Evolutionary conservation across 2,113 vertebrate species (phyloP).

Genomic region (Alethe diademata): DNA sequence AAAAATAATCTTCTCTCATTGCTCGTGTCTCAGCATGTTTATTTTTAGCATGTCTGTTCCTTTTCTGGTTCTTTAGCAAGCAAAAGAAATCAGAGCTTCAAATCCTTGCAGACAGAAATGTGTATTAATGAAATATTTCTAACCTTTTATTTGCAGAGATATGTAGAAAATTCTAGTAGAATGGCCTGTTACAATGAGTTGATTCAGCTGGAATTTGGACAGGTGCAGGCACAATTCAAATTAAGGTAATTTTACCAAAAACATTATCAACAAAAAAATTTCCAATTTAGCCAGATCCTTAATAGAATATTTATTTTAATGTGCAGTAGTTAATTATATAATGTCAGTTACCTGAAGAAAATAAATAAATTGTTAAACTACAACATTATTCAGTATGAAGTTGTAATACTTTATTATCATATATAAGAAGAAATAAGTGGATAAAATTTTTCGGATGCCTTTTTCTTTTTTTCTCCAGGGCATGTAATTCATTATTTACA

Average conservation of each 20-base stretch:
- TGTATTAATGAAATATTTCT: constrained; percentile 13
- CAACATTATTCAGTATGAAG: background rate
- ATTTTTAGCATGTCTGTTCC: background rate
- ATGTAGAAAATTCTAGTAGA: constrained; percentile 89
- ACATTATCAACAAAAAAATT: background rate
- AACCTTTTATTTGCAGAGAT: constrained; percentile 80
- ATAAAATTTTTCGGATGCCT: background rate
- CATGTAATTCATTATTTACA: constrained; percentile 93
- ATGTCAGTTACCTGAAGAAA: background rate
- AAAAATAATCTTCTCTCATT: background rate
- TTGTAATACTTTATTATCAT: background rate
- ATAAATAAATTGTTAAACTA: background rate
- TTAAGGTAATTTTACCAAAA: constrained; percentile 81
- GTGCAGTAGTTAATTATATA: background rate
- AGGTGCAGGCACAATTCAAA: constrained; percentile 94
- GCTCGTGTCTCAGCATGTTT: background rate
- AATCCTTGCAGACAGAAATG: background rate
- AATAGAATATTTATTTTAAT: background rate
- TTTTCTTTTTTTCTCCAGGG: constrained; percentile 73
- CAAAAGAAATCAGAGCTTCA: background rate
- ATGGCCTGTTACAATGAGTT: constrained; percentile 98
- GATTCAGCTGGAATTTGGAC: constrained; percentile 92
- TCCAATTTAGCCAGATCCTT: background rate
- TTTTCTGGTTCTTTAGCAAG: background rate
- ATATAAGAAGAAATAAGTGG: background rate